A percentile compares a stretch with the other conserved stretches of the same genome.
These are phyloP conservation scores for Setipinna tenuifilis DNA, from an alignment of 2,797 vertebrate genomes.

Conservation along the genomic window DNA sequence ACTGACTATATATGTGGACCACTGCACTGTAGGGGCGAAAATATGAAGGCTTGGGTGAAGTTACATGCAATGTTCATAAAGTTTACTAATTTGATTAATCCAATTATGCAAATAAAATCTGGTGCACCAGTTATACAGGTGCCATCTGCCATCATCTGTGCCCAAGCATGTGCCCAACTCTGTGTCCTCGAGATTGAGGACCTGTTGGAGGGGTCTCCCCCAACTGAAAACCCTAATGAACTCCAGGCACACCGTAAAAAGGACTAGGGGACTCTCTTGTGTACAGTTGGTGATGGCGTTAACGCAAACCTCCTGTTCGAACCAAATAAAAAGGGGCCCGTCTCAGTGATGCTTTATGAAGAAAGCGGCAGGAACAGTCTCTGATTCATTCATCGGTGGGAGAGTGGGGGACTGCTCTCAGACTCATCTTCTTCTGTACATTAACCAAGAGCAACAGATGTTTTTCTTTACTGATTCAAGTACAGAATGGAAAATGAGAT, in stretches of 20 bases:
- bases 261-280: constrained; percentile 47
- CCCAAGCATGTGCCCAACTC: constrained; percentile 1
- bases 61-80: neutral
- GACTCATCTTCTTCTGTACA: constrained; percentile 29
- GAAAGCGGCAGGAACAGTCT: constrained; percentile 24
- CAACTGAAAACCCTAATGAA: constrained; percentile 50
- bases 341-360: constrained; percentile 47
- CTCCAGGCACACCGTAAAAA: constrained; percentile 50
- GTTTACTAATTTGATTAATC: neutral
- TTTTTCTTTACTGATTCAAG: neutral
- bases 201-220: constrained; percentile 29
- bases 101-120: neutral
- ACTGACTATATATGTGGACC: neutral
- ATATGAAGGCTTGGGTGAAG: neutral
- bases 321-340: constrained; percentile 62
- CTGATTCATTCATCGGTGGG: constrained; percentile 31
- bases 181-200: constrained; percentile 27
- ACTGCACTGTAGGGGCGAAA: neutral
- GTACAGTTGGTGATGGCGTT: constrained; percentile 55
- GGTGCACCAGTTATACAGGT: constrained; percentile 12
- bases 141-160: constrained; percentile 4
- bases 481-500: neutral
- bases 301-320: constrained; percentile 60
- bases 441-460: neutral
- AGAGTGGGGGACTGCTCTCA: constrained; percentile 37